Evolutionary conservation across 2,113 vertebrate genomes (phyloP), one percentile per base, ranked within the genome.

Genomic region (Phaetusa simplex): DNA sequence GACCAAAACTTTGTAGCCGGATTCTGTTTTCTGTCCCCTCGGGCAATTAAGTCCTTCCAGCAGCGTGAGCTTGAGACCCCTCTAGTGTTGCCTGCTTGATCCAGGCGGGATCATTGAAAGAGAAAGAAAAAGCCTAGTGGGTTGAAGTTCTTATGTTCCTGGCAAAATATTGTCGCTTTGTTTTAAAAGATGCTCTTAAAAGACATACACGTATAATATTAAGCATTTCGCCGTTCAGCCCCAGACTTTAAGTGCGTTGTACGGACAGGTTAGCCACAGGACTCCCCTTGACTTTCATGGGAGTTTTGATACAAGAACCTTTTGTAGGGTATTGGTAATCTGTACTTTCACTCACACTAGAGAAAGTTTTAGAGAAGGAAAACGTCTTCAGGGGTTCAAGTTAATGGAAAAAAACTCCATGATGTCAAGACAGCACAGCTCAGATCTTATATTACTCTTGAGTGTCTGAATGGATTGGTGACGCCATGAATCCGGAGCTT

Each of bases 1-100:
- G 74, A 96, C 95, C 95, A 97, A 93, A 94, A 71, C 93, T 95
- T 94, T 91, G 96, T 96, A 88, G 96, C 91, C 95, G 94, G 89
- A 49, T 96, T 78, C 82, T 88, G 82, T 81, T 95, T 86, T 95
- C 67, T 94, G 66, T 96, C 78, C 91, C 84, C 70, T 3, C 50
- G 50, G 93, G 84, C 62, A 88, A 71, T 93, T 88, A 88, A 87
- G 82, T 59, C 91, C 95, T 94, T 61, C 89, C 53, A 90, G 78
- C 94, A 93, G 29, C 2, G 32, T 6, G 53, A 96, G 95, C 74
- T 38, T 50, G 86, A 88, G 82, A 93, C 74, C 65, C 64, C 74
- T 95, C 95, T 83, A 66, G 93, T 27, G 78, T 50, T 95, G 73
- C 78, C 62, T 95, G 83, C 74, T 88, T 47, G 74, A 74, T 86